A percentile compares a stretch with the other conserved stretches of the same genome.
Conservation (phyloP, 2,888 invertebrate genomes). For the Drosophila dives region DNA sequence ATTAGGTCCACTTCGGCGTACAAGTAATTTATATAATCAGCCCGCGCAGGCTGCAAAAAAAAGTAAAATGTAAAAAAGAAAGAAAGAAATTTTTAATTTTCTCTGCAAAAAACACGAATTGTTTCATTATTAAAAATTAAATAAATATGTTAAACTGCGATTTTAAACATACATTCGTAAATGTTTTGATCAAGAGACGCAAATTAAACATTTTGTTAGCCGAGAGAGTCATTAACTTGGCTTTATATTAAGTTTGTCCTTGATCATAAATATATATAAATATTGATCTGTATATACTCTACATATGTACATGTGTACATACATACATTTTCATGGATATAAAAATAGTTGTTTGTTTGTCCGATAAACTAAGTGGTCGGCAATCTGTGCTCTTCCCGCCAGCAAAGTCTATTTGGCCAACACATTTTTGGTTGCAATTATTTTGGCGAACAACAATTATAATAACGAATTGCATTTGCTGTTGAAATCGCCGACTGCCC, state of each 20-base stretch:
- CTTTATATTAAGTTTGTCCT: background rate
- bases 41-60: conserved; percentile 1
- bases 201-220: background rate
- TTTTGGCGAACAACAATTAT: conserved; percentile 21
- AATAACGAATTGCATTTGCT: conserved; percentile 4
- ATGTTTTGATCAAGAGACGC: background rate
- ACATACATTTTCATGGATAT: background rate
- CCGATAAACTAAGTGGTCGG: background rate
- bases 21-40: conserved; percentile 47
- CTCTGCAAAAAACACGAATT: background rate
- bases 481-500: background rate
- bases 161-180: background rate
- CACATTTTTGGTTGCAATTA: conserved; percentile 41
- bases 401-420: conserved; percentile 3
- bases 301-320: background rate
- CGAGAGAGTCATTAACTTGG: background rate
- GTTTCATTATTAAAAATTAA: background rate
- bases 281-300: background rate
- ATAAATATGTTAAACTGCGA: background rate
- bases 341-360: background rate
- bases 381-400: background rate
- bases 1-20: conserved; percentile 33
- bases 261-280: background rate
- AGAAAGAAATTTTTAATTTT: too few relatives aligned
- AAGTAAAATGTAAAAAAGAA: background rate